A percentile compares a stretch with the other conserved stretches of the same genome.
These are phyloP conservation scores for Stigmatopora argus DNA, from an alignment of 2,113 vertebrate genomes.

Conservation along the genomic window DNA sequence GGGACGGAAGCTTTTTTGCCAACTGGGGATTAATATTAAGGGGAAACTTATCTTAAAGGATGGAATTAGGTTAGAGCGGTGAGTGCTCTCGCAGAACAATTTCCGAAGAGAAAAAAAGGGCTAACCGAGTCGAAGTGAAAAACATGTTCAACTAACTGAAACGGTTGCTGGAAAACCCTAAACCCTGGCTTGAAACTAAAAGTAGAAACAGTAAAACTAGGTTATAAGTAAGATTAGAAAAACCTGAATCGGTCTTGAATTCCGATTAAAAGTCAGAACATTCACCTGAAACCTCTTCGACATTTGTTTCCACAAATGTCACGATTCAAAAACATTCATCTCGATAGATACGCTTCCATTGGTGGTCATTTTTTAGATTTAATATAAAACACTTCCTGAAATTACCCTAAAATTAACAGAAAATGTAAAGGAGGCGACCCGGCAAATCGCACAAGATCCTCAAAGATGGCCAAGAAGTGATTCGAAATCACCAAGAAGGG, in stretches of 20 bases:
- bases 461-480: too few relatives aligned
- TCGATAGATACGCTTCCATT: too few relatives aligned
- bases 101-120: neutral
- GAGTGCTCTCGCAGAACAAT: constrained; percentile 26
- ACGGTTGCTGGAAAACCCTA: too few relatives aligned
- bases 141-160: neutral
- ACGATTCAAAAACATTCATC: too few relatives aligned
- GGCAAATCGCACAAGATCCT: too few relatives aligned
- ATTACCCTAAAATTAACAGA: too few relatives aligned
- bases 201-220: too few relatives aligned
- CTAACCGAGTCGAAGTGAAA: constrained; percentile 4
- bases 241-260: neutral
- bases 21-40: constrained; percentile 52
- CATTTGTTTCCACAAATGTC: neutral
- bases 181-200: neutral
- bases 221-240: neutral
- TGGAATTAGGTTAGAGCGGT: constrained; percentile 59
- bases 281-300: neutral
- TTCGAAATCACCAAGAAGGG: too few relatives aligned
- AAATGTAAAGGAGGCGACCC: too few relatives aligned
- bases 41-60: constrained; percentile 58
- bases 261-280: neutral
- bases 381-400: too few relatives aligned
- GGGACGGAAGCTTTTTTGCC: constrained; percentile 54
- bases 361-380: too few relatives aligned